phyloP scores from a whole-genome alignment of 2,888 invertebrate genomes.

The Lithophane socia region DNA sequence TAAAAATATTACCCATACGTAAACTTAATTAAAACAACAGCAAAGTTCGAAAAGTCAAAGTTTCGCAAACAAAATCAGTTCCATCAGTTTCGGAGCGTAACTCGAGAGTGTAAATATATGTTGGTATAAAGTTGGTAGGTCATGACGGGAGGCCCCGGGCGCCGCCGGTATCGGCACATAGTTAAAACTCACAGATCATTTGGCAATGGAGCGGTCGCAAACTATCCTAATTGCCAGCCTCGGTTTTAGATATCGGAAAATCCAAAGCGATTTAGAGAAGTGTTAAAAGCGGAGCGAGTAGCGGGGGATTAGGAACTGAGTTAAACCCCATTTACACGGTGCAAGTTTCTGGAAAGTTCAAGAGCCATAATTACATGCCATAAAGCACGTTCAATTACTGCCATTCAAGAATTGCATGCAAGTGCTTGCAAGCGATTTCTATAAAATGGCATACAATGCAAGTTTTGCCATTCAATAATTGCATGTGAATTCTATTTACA shows the following conservation, averaged over 20 bases:
- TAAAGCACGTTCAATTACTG: too few species aligned
- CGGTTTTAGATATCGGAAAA: constrained; percentile 80
- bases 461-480: too few species aligned
- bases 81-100: constrained; percentile 26
- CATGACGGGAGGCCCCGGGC: constrained; percentile 48
- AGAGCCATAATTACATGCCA: too few species aligned
- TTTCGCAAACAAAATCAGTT: constrained; percentile 50
- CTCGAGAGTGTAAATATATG: constrained; percentile 43
- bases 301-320: constrained; percentile 6
- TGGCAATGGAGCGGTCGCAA: constrained; percentile 82
- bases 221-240: constrained; percentile 84
- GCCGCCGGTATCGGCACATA: constrained; percentile 59
- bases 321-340: too few species aligned
- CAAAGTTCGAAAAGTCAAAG: constrained; percentile 42
- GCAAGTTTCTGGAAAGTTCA: too few species aligned
- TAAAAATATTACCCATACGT: constrained; percentile 27
- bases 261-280: constrained; percentile 48
- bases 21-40: constrained; percentile 52
- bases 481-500: too few species aligned
- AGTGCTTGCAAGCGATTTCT: too few species aligned
- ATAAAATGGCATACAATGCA: too few species aligned
- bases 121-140: constrained; percentile 49
- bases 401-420: too few species aligned
- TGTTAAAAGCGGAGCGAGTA: constrained; percentile 46
- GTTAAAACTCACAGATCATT: constrained; percentile 82